Conservation (phyloP, 2,888 invertebrate species). For the Eilema caniola region DNA sequence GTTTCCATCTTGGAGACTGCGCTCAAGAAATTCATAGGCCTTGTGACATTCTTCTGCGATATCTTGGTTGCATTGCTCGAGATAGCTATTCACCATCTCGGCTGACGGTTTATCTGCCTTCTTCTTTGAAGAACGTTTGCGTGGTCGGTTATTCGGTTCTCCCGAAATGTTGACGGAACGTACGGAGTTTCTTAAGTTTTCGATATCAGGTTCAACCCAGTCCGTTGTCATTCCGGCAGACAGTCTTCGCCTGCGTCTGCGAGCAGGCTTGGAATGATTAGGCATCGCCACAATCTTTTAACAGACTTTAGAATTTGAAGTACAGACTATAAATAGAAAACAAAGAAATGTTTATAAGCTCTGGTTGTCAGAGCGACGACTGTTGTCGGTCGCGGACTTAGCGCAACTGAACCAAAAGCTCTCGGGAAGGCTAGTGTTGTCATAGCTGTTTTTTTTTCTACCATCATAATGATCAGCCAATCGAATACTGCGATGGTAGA, state of each 20-base stretch:
- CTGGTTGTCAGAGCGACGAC: background rate
- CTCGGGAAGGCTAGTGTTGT: background rate
- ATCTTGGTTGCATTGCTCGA: background rate
- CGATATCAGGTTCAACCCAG: background rate
- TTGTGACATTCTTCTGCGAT: background rate
- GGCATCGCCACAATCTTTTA: background rate
- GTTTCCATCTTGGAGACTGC: background rate
- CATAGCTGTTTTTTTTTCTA: background rate
- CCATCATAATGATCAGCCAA: background rate
- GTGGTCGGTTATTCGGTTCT: background rate
- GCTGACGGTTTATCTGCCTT: background rate
- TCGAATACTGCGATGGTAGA: background rate
- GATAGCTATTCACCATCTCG: background rate
- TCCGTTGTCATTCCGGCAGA: background rate
- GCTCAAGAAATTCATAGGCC: slow-evolving; percentile 11
- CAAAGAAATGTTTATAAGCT: background rate
- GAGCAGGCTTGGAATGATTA: background rate
- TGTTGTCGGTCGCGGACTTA: background rate
- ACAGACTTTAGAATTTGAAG: background rate
- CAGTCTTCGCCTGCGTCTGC: background rate
- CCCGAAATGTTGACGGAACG: background rate
- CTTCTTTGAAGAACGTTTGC: background rate
- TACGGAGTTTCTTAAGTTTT: background rate
- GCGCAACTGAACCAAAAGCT: background rate
- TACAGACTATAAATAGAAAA: background rate